Percentiles rank a stretch among this genome's conserved stretches.
phyloP scores from a whole-genome alignment of 2,888 invertebrate genomes.

The Callinectes sapidus region DNA sequence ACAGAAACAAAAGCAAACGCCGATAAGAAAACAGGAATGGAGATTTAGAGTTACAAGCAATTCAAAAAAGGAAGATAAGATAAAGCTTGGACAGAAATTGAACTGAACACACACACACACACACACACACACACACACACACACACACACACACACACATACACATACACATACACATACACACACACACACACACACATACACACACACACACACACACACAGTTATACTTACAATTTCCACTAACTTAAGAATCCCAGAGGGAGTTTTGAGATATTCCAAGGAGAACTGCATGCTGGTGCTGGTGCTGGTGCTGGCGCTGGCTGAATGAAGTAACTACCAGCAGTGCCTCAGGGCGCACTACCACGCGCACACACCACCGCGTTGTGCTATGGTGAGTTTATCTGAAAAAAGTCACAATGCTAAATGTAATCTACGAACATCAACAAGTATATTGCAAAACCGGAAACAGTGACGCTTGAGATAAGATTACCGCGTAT shows the following conservation, averaged over 20 bases:
- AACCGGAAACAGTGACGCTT: no score
- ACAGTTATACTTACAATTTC: conserved; percentile 49
- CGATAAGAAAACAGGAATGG: not conserved
- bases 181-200: not conserved
- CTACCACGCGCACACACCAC: no score
- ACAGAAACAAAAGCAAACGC: not conserved
- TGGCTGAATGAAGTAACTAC: no score
- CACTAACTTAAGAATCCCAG: conserved; percentile 48
- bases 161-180: conserved; percentile 21
- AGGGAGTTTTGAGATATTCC: conserved; percentile 38
- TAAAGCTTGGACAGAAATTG: no score
- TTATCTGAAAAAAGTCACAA: no score
- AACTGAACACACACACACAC: not conserved
- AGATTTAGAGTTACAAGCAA: not conserved
- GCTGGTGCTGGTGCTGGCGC: no score
- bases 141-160: conserved; percentile 21
- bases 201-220: not conserved
- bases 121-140: not conserved
- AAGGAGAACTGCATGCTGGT: not conserved
- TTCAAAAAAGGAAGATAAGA: no score
- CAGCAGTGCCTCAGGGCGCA: no score
- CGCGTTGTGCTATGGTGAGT: no score
- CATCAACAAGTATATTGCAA: no score
- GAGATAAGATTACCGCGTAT: no score
- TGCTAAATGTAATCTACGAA: no score